Evolutionary conservation across 92 coral and sea anemone species (phyloP).

Genomic region (Anthopleura xanthogrammica): DNA sequence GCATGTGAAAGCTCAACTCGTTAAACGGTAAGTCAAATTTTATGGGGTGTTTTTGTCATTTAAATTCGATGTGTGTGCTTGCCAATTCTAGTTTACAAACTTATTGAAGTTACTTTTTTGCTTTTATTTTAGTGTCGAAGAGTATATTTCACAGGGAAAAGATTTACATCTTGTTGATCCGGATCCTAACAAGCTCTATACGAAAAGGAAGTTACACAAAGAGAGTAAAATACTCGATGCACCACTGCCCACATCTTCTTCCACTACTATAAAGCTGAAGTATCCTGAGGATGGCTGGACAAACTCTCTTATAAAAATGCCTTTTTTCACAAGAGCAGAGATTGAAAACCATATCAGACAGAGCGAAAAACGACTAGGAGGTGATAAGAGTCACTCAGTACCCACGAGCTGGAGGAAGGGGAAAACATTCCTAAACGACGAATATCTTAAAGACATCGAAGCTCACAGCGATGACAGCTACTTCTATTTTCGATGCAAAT

Average conservation of each 20-base stretch:
- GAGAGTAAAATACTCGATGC: too few relatives aligned
- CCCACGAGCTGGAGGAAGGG: slow-evolving; percentile 53
- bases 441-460: slow-evolving; percentile 42
- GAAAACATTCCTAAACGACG: slow-evolving; percentile 55
- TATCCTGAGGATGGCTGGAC: slow-evolving; percentile 37
- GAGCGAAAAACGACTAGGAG: slow-evolving; percentile 37
- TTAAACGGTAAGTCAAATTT: too few relatives aligned
- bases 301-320: slow-evolving; percentile 22
- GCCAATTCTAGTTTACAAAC: too few relatives aligned
- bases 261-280: slow-evolving; percentile 2
- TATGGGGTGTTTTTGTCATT: too few relatives aligned
- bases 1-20: too few relatives aligned
- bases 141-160: slow-evolving; percentile 28
- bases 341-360: slow-evolving; percentile 29
- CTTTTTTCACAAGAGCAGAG: slow-evolving; percentile 37
- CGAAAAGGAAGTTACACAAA: slow-evolving; percentile 25
- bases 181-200: slow-evolving; percentile 18
- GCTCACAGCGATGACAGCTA: slow-evolving; percentile 34
- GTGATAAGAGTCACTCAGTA: slow-evolving; percentile 38
- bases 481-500: slow-evolving; percentile 45
- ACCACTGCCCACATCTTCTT: too few relatives aligned
- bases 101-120: too few relatives aligned
- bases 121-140: slow-evolving; percentile 20
- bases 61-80: too few relatives aligned
- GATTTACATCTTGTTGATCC: slow-evolving; percentile 36